A percentile compares a stretch with the other conserved stretches of the same genome.
Evolutionary conservation across 2,113 vertebrate genomes (phyloP).

Genomic region (Tragelaphus strepsiceros): DNA sequence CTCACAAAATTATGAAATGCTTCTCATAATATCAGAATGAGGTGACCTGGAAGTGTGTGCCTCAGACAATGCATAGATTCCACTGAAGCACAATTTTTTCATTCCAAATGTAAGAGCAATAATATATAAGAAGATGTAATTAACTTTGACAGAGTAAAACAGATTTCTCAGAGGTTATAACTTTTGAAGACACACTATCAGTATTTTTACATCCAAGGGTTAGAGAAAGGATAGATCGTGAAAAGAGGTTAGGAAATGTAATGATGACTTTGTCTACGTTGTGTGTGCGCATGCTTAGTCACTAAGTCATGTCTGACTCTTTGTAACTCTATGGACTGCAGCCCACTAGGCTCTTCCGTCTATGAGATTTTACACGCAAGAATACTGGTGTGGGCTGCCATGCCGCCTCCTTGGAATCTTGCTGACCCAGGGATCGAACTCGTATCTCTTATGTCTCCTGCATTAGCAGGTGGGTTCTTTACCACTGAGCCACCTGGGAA

Average conservation of each 20-base stretch:
- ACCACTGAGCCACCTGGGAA: neutral
- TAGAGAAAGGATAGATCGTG: neutral
- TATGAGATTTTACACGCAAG: neutral
- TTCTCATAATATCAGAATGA: neutral
- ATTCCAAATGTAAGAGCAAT: neutral
- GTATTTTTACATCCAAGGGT: neutral
- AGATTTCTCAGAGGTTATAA: neutral
- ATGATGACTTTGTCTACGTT: neutral
- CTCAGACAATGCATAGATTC: neutral
- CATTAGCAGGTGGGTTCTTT: neutral
- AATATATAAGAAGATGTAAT: neutral
- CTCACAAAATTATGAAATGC: neutral
- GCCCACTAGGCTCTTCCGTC: neutral
- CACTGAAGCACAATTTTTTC: neutral
- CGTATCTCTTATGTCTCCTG: neutral
- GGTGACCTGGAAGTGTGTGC: neutral
- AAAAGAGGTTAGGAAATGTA: neutral
- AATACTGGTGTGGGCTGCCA: neutral
- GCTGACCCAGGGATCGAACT: neutral
- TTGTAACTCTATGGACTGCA: neutral
- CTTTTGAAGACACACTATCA: neutral
- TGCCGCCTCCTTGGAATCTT: neutral
- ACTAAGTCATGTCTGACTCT: neutral
- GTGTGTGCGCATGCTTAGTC: neutral
- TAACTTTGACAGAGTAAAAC: neutral